Evolutionary conservation across 1,140 invertebrate genomes (phyloP), one percentile per base, ranked within the genome.

Genomic region (Pararge aegeria): DNA sequence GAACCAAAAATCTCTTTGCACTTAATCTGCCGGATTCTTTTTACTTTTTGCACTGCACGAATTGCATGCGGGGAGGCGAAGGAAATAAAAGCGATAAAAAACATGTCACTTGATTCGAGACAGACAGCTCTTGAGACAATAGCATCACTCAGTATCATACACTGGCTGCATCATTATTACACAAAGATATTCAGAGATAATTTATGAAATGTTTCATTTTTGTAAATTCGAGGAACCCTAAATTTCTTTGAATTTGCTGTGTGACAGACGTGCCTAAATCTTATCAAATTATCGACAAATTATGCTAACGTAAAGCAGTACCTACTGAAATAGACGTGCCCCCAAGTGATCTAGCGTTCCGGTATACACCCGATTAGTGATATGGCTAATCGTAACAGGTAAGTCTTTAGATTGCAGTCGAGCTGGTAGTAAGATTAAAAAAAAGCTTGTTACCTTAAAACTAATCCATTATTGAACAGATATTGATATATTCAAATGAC

Each of bases 61-160:
- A 46, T 52, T 60, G 58, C 52, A 61, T 64, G 29, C 50, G 53
- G 42, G 48, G 65, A 61, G 57, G 56, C 40, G 67, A 49, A 73
- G 71, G 71, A 66, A 83, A 78, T 72, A 76, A 83, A 20, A 46
- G 69, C 65, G 58, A 78, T 79, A 85, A 82, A 81, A 78, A 83
- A 80, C 66, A 72, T 61, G 64, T 61, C 77, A 74, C 80, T 83
- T 80, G 74, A 78, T 77, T 70, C 70, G 77, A 79, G 77, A 79
- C 79, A 81, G 80, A 77, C 78, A 66, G 68, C 70, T 51, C 79
- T 80, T 73, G 66, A 83, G 78, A 86, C 80, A 86, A 86, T 86
- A 55, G 63, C 58, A 66, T 61, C 64, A 69, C 79, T 81, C 77
- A 78, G 68, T 79, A 80, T 84, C 75, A 73, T 75, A 66, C 19